Evolutionary conservation across 53 echinoderm and acorn worm genomes (phyloP), one percentile per base, ranked within the genome.

Genomic region (Pentamera pediparva): DNA sequence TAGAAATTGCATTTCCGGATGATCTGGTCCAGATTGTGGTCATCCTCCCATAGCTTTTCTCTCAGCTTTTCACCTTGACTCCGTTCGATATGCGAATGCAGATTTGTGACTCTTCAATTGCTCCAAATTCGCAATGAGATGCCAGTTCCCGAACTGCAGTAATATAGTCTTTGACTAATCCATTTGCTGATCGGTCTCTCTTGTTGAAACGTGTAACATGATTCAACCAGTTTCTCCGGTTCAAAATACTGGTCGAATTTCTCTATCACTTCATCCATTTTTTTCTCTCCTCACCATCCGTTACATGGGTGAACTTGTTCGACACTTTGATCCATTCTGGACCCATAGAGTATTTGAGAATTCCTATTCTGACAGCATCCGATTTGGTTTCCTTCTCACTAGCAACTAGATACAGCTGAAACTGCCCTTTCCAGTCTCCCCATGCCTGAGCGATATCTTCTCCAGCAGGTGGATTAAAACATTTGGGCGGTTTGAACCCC

Each of bases 221-320:
- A 36, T 29, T 75, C 39, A 31, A 75, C 27, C 39, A 75, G 59
- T 41, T 75, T 59, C 33, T 59, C 59, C 37, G 60, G 76, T 59
- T 75, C 59, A 41, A 75, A 75, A 39, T 75, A 75, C 28, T 59
- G 17, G 43, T 75, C 60, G 38, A 75, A 75, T 47, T 59, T 75
- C 27, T 37, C 54, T 11, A 73, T 32, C 10, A 73, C 54, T 33
- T 53, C 31, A 10, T 73, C 38, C 13, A 73, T 28, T n/a, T 54
- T 36, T 59, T 75, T 28, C n/a, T 45, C 47, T 45, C 47, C 12
- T 45, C 47, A 45, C 1, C 47, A 12, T 45, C 47, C 15, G 32
- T 32, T 18, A 32, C 27, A 59, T 59, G 10, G 8, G 32, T 59
- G 31, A 59, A 59, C 21, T 36, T 64, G 5, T 36, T 36, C 38